Base-by-base conservation (phyloP, 2,113 vertebrate species). In the Acrocephalus kingi region DNA sequence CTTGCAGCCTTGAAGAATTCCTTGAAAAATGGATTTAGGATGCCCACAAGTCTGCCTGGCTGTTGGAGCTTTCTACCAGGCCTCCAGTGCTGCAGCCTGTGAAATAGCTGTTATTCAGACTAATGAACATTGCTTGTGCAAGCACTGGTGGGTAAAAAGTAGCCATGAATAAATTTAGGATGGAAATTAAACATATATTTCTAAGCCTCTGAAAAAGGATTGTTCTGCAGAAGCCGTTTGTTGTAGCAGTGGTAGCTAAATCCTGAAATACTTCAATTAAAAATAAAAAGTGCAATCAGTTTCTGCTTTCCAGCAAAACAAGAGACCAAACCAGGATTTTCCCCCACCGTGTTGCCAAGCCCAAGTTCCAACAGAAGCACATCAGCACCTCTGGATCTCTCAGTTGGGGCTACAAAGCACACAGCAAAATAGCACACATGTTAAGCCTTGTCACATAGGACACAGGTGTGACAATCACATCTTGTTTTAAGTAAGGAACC, bases 1-100 rank as follows among this genome's bases (percentile, higher is more conserved):
- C 39, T 30, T 48, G 35, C 39, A 81, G 61, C 90, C 95, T 92
- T 93, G 83, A 95, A 93, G 68, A 96, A 94, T 95, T 94, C 94
- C 95, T 90, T 95, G 95, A 89, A 95, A 96, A 95, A 96, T 92
- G 90, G 92, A 95, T 96, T 95, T 96, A 86, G 61, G 80, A 95
- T 95, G 90, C 80, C 48, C 58, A 67, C 56, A 92, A 90, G 72
- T n/a, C 72, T 90, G 72, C 48, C 90, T 77, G 68, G 35, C 61
- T 92, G 48, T 41, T 85, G 72, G 33, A 85, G 86, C 59, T 90
- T 88, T 89, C 72, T 86, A 86, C 46, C 73, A 84, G 59, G 90
- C 48, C 49, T 74, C 55, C 64, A 67, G 79, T 75, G 89, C 85
- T 92, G 83, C 86, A 86, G 76, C 73, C 90, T 95, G 90, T 92